Conservation (phyloP, 1,140 invertebrate genomes). For the Thalassaphorura encarpata region DNA sequence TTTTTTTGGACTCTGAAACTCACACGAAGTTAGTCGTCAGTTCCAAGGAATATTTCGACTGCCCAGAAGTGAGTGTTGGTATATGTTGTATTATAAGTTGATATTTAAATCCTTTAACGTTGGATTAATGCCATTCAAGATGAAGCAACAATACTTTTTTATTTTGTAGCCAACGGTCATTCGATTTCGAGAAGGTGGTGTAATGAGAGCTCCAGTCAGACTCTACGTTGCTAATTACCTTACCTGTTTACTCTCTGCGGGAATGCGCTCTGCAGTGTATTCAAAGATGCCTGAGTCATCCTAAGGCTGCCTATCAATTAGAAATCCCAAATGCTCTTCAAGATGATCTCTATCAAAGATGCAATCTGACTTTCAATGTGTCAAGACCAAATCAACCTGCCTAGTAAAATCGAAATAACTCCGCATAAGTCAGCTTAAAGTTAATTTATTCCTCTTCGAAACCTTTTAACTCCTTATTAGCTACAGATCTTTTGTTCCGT, state of each 20-base stretch:
- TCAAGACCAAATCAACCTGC: no score
- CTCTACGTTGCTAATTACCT: constrained; percentile 37
- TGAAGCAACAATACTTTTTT: constrained; percentile 31
- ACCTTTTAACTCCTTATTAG: no score
- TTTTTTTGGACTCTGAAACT: constrained; percentile 52
- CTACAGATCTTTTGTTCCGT: no score
- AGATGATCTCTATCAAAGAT: constrained; percentile 21
- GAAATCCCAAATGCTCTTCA: constrained; percentile 24
- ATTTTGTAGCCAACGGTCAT: constrained; percentile 23
- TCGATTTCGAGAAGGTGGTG: constrained; percentile 23
- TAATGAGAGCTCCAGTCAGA: no score
- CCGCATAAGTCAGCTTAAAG: no score
- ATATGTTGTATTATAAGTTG: background rate
- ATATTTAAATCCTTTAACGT: background rate
- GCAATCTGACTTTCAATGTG: no score
- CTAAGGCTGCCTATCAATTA: constrained; percentile 20
- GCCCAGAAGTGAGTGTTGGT: constrained; percentile 19
- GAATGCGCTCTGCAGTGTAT: constrained; percentile 36
- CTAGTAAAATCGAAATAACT: no score
- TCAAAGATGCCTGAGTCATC: constrained; percentile 12
- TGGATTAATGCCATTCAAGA: constrained; percentile 34
- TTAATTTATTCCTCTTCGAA: no score
- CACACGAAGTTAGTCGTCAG: constrained; percentile 43
- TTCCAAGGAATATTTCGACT: constrained; percentile 37
- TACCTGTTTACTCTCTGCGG: constrained; percentile 38